Base-by-base conservation (phyloP, 2,888 invertebrate species). In the Cephus rjabovi region DNA sequence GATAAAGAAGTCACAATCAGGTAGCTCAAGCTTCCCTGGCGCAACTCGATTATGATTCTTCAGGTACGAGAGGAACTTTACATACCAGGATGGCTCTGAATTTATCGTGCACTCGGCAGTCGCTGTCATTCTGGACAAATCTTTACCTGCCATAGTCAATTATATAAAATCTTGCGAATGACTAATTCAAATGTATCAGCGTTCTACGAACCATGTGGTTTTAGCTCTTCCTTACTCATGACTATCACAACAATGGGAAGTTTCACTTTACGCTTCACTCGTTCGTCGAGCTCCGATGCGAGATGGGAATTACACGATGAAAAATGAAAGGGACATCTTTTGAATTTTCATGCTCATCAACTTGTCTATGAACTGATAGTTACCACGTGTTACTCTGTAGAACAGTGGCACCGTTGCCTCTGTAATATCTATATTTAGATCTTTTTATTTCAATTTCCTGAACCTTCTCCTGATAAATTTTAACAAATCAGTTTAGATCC, bases 1-100 rank as follows among this genome's bases (percentile, higher is more conserved):
- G 75, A 86, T 86, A 77, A 91, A 89, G 76, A 91, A 91, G 35
- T 91, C 91, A 73, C 90, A 90, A 56, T 91, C 90, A 3, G 87
- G 84, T 70, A 90, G 83, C 74, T 90, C 87, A 73, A 90, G 83
- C 56, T 83, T 86, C 0, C 86, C 89, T 0, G 90, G 90, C 34
- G 86, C 84, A 4, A 91, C 85, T 31, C 88, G 87, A 71, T 90
- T 89, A 4, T 88, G 87, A 83, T 90, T 90, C 75, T 82, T 87
- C 79, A 90, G 81, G 78, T 86, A 87, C 74, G 85, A 86, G 75
- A 89, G 83, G 74, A 88, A 84, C 79, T 89, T 90, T 9, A 84
- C 79, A 80, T 88, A 90, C 89, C 91, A 90, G 1, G 87, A 80
- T 31, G 80, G 71, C 3, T 69, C 79, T 11, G 77, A 69, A 9